Evolutionary conservation across 1,140 invertebrate species (phyloP).

Genomic region (Holotrichia oblita): DNA sequence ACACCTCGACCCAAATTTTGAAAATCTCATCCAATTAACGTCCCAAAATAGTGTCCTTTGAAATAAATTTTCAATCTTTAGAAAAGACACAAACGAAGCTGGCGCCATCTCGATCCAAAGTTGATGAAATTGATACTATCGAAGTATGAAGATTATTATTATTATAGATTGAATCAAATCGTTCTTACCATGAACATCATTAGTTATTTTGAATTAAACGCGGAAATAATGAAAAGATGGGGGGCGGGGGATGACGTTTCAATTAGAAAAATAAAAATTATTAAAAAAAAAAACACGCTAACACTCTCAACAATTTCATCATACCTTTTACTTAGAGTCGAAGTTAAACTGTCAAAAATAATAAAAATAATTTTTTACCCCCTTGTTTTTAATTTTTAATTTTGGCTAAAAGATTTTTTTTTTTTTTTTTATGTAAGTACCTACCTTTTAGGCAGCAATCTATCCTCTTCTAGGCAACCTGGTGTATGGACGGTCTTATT

Average conservation of each 20-base stretch:
- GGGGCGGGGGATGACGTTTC: too few species aligned
- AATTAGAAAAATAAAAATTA: not conserved
- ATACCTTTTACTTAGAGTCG: conserved; percentile 47
- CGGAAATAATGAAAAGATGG: not conserved
- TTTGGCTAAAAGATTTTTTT: not conserved
- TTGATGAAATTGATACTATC: too few species aligned
- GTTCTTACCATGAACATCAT: too few species aligned
- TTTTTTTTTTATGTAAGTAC: not conserved
- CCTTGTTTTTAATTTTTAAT: not conserved
- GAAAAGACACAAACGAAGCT: too few species aligned
- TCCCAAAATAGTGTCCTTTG: too few species aligned
- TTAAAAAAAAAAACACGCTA: not conserved
- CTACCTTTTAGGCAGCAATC: conserved; percentile 90
- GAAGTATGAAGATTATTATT: too few species aligned
- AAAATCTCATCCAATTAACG: too few species aligned
- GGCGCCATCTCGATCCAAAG: too few species aligned
- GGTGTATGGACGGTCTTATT: conserved; percentile 79
- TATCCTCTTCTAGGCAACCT: conserved; percentile 90
- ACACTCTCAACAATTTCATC: not conserved
- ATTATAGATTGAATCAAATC: too few species aligned
- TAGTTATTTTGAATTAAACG: too few species aligned
- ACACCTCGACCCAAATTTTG: too few species aligned
- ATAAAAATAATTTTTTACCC: conserved; percentile 36
- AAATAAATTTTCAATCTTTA: too few species aligned
- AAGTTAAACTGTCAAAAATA: conserved; percentile 28